These are phyloP conservation scores for Eufriesea mexicana DNA, from an alignment of 1,140 invertebrate species.

Conservation along the genomic window DNA sequence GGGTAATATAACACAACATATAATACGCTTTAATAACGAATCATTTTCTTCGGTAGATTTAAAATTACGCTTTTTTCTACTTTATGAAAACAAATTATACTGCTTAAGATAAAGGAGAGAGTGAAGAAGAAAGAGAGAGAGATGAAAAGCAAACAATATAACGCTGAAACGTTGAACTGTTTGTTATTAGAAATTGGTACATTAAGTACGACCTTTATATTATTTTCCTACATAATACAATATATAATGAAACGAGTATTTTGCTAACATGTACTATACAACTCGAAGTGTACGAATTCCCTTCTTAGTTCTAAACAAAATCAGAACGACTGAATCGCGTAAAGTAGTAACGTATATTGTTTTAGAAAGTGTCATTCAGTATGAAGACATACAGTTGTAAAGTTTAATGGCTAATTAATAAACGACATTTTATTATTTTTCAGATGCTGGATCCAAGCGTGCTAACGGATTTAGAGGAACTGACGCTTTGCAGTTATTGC, in stretches of 20 bases:
- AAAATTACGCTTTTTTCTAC: background rate
- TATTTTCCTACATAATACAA: background rate
- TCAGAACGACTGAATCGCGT: too few relatives aligned
- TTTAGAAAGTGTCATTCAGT: background rate
- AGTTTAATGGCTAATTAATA: background rate
- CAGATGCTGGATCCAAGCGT: slow-evolving; percentile 83
- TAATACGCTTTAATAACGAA: background rate
- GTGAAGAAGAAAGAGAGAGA: background rate
- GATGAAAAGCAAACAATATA: background rate
- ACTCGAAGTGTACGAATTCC: background rate
- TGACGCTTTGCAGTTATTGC: slow-evolving; percentile 87
- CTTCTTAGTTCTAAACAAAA: background rate
- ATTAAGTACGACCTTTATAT: slow-evolving; percentile 13
- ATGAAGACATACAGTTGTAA: background rate
- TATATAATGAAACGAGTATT: background rate
- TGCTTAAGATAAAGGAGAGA: background rate
- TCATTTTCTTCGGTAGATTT: background rate
- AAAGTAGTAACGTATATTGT: background rate
- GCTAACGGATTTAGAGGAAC: slow-evolving; percentile 86
- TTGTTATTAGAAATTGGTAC: slow-evolving; percentile 5
- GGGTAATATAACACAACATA: background rate
- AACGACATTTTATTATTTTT: slow-evolving; percentile 36
- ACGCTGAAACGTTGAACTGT: background rate
- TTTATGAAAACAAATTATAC: background rate
- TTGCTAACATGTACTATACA: too few relatives aligned